Evolutionary conservation across 2,888 invertebrate genomes (phyloP).

Genomic region (Oegoconia quadripuncta): DNA sequence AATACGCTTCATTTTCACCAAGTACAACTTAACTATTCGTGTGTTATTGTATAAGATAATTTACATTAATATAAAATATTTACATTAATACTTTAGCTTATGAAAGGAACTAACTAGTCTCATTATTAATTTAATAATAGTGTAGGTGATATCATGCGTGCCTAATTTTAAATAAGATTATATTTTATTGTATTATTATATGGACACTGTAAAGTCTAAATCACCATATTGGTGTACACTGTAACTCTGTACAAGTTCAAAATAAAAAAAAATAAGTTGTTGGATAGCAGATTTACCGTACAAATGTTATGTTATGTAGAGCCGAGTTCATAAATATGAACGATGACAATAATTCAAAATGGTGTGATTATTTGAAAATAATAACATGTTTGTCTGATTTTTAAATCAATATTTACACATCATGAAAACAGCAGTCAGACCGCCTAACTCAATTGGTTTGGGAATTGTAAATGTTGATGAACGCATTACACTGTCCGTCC

Average conservation of each 20-base stretch:
- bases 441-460: no score
- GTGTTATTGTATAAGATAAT: conserved; percentile 40
- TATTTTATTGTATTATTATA: conserved; percentile 12
- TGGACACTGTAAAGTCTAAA: not conserved
- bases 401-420: no score
- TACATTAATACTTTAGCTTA: conserved; percentile 63
- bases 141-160: conserved; percentile 70
- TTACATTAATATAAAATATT: conserved; percentile 39
- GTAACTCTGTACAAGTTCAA: no score
- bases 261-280: conserved; percentile 5
- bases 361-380: no score
- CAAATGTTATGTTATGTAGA: no score
- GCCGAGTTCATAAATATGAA: no score
- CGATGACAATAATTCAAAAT: no score
- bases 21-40: conserved; percentile 66
- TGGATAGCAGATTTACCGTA: no score
- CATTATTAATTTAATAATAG: conserved; percentile 53
- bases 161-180: conserved; percentile 58
- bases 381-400: no score
- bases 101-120: conserved; percentile 76
- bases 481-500: no score
- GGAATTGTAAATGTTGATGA: no score
- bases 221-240: conserved; percentile 16
- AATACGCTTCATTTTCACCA: conserved; percentile 70
- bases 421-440: no score